Evolutionary conservation across 2,797 vertebrate species (phyloP).

Genomic region (Gobio occitaniae): DNA sequence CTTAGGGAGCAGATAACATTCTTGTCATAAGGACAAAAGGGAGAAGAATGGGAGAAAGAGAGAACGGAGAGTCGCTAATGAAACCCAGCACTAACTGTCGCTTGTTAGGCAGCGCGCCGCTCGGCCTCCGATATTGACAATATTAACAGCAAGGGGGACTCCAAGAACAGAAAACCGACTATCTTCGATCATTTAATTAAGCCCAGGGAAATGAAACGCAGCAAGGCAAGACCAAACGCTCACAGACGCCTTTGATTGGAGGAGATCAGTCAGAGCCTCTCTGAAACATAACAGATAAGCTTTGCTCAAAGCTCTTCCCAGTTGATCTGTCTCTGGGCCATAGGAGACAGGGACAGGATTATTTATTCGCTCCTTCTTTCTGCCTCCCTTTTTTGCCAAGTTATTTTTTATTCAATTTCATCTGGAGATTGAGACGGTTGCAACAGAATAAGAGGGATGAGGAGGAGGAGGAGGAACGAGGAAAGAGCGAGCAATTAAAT

Average conservation of each 20-base stretch:
- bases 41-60: conserved; percentile 40
- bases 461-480: not conserved
- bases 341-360: conserved; percentile 49
- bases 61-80: conserved; percentile 35
- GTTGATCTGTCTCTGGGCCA: conserved; percentile 51
- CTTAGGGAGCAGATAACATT: conserved; percentile 52
- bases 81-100: conserved; percentile 37
- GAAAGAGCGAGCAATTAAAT: conserved; percentile 53
- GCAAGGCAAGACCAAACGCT: conserved; percentile 58
- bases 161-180: conserved; percentile 41
- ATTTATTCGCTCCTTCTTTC: conserved; percentile 34
- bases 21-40: conserved; percentile 62
- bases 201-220: conserved; percentile 57
- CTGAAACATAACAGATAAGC: conserved; percentile 57
- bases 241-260: conserved; percentile 57
- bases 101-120: conserved; percentile 24
- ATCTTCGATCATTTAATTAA: conserved; percentile 67
- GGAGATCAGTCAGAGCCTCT: conserved; percentile 44
- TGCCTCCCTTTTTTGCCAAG: conserved; percentile 37
- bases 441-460: conserved; percentile 27
- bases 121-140: conserved; percentile 50
- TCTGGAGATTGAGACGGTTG: conserved; percentile 48
- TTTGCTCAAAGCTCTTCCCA: conserved; percentile 51
- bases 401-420: conserved; percentile 54
- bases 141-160: conserved; percentile 52